Conservation (phyloP, 2,888 invertebrate species). For the Lasioglossum vierecki region DNA sequence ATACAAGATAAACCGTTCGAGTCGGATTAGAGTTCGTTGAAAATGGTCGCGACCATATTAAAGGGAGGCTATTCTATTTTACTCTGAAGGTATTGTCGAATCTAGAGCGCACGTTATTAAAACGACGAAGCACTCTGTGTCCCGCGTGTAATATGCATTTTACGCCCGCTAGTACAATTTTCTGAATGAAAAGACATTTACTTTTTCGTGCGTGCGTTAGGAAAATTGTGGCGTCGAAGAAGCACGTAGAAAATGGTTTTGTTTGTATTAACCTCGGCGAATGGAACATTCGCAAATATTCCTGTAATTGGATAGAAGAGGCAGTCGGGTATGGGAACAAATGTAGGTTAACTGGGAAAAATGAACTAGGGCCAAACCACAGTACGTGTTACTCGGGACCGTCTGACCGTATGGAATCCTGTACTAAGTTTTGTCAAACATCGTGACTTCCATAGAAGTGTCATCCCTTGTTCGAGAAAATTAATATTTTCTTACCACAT, state of each 20-base stretch:
- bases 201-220: not conserved
- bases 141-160: not conserved
- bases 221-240: not conserved
- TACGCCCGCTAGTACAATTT: not conserved
- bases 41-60: not conserved
- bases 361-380: slow-evolving; percentile 10
- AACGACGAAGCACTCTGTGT: not conserved
- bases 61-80: not conserved
- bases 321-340: slow-evolving; percentile 4
- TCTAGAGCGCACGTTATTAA: not conserved
- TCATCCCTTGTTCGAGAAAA: not conserved
- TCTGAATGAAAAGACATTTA: not conserved
- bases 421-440: slow-evolving; percentile 35
- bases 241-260: slow-evolving; percentile 5
- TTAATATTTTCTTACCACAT: slow-evolving; percentile 1
- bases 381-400: slow-evolving; percentile 7
- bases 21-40: no score
- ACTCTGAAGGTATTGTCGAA: not conserved
- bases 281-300: slow-evolving; percentile 22
- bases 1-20: not conserved
- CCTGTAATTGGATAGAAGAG: slow-evolving; percentile 22
- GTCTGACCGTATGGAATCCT: not conserved
- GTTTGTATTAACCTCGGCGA: slow-evolving; percentile 23
- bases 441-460: not conserved
- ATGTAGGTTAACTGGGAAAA: slow-evolving; percentile 22